Conservation (phyloP, 2,113 vertebrate species). For the Phoenicopterus ruber region DNA sequence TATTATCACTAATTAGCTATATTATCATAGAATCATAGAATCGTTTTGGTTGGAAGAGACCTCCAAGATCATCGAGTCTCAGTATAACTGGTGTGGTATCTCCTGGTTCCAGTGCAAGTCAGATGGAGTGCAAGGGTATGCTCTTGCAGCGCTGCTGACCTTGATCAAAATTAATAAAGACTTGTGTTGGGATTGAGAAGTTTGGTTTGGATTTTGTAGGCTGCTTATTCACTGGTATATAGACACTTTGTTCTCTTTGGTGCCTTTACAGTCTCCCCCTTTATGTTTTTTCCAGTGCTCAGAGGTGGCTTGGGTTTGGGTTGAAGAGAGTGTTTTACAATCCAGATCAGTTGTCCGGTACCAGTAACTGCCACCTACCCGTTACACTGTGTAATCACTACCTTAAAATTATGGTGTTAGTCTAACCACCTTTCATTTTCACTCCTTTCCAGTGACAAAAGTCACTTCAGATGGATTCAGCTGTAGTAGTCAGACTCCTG, state of each 20-base stretch:
- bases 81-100: not conserved
- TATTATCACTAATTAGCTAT: no score
- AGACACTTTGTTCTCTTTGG: not conserved
- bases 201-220: not conserved
- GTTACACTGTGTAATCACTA: not conserved
- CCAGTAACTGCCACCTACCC: not conserved
- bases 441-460: not conserved
- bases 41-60: no score
- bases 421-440: not conserved
- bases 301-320: not conserved
- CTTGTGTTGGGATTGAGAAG: not conserved
- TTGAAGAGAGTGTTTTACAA: not conserved
- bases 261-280: not conserved
- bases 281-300: not conserved
- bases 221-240: not conserved
- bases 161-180: not conserved
- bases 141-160: not conserved
- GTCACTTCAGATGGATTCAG: not conserved
- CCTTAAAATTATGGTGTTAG: not conserved
- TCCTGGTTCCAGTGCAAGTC: not conserved
- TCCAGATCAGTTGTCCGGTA: not conserved
- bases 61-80: no score
- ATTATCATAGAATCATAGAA: no score
- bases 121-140: not conserved
- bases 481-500: not conserved